Evolutionary conservation across 2,797 vertebrate species (phyloP), one percentile per base, ranked within the genome.

Genomic region (Cynodonichthys magdalenae): DNA sequence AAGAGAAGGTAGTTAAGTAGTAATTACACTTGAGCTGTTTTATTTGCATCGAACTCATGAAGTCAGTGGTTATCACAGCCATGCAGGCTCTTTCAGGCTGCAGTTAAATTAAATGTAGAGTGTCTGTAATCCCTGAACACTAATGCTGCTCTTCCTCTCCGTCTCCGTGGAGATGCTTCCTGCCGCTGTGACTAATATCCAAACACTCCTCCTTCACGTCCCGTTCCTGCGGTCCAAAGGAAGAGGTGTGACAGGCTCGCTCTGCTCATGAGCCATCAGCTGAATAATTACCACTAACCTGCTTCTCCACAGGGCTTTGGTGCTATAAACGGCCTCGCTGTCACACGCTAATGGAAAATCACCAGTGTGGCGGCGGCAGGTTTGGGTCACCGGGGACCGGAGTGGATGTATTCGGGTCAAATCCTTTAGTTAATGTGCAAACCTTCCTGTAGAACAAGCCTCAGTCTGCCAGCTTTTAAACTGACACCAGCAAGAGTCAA

Each of bases 211-310:
- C 46, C 51, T 36, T 42, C 31, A 20, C 44, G 47, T 48, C 34
- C 57, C 57, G 59, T 71, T 62, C 5, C 19, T 48, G 41, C 17
- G 20, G 53, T 66, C 31, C 53, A 45, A n/a, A 8, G 61, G 51
- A 18, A 59, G 76, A 69, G 1, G 47, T 65, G 70, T 70, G 77
- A 77, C 75, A 66, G 69, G 44, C 53, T 46, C 7, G 63, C 52
- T 51, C 64, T 65, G 56, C 63, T 70, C 48, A 46, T 49, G 62
- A 72, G 49, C 70, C 17, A 63, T 75, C 81, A 71, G 71, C 76
- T 80, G 78, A 83, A 77, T 84, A 83, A 84, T 81, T 78, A 78
- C 76, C 0, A 28, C 67, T 74, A 74, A 84, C 75, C 53, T 63
- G 71, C 63, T 53, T 67, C 69, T 77, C 82, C 78, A 56, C 75